Percentiles rank a stretch among this genome's conserved stretches.
Conservation (phyloP, 2,888 invertebrate genomes). For the Colletes collaris region DNA sequence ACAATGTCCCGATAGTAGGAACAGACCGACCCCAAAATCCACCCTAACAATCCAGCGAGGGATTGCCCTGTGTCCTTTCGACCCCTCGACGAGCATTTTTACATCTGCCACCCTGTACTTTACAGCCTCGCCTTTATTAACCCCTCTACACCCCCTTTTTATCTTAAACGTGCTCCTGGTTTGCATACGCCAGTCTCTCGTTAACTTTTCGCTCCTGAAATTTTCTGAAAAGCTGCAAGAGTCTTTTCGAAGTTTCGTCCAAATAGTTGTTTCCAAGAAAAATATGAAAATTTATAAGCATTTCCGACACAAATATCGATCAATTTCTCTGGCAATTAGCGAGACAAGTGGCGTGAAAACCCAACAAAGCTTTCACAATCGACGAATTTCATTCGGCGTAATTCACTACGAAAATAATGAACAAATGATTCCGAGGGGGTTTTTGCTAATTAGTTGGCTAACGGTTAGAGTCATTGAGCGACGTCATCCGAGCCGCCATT, state of each 20-base stretch:
- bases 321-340: not conserved
- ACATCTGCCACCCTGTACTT: slow-evolving; percentile 35
- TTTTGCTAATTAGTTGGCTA: slow-evolving; percentile 17
- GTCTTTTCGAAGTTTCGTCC: not conserved
- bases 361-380: not conserved
- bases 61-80: slow-evolving; percentile 38
- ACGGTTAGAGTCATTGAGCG: slow-evolving; percentile 4
- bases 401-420: not conserved
- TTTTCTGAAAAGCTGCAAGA: not conserved
- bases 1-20: slow-evolving; percentile 62
- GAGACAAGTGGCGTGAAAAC: not conserved
- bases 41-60: slow-evolving; percentile 50
- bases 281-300: too few relatives aligned
- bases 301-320: too few relatives aligned
- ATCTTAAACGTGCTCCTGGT: slow-evolving; percentile 20
- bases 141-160: not conserved
- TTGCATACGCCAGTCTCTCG: slow-evolving; percentile 8
- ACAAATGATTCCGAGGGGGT: slow-evolving; percentile 4
- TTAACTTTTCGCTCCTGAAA: not conserved
- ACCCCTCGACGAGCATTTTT: slow-evolving; percentile 38
- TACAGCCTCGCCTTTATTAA: slow-evolving; percentile 27
- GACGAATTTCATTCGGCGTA: not conserved
- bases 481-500: not conserved
- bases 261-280: too few relatives aligned
- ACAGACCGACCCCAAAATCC: slow-evolving; percentile 56